Evolutionary conservation across 92 coral and sea anemone genomes (phyloP).

Genomic region (Isaurus tuberculatus): DNA sequence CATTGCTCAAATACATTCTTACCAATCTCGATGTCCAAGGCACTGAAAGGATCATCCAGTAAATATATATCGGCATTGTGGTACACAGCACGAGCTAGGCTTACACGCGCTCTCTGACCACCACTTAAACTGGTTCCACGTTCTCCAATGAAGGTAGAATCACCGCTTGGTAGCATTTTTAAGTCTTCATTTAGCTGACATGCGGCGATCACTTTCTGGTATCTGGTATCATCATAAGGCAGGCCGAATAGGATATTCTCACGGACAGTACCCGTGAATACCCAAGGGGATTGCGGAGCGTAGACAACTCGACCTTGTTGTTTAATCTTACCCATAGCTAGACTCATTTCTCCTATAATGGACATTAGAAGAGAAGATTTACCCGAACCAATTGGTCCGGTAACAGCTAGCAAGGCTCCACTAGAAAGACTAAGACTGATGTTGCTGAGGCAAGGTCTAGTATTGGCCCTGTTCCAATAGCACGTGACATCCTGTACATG

Average conservation of each 20-base stretch:
- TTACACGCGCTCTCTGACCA: conserved; percentile 52
- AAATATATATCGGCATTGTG: conserved; percentile 46
- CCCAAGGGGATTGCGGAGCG: conserved; percentile 50
- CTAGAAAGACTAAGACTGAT: conserved; percentile 36
- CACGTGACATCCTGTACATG: conserved; percentile 34
- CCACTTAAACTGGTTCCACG: conserved; percentile 51
- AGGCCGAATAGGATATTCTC: conserved; percentile 47
- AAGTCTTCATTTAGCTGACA: conserved; percentile 45
- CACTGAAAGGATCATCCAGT: conserved; percentile 52
- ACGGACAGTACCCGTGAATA: conserved; percentile 47
- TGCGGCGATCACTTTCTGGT: conserved; percentile 12
- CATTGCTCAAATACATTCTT: conserved; percentile 36
- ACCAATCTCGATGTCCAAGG: conserved; percentile 38
- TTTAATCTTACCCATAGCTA: conserved; percentile 11
- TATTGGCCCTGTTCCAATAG: conserved; percentile 11
- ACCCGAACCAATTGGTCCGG: conserved; percentile 49
- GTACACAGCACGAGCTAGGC: conserved; percentile 58
- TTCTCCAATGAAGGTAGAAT: conserved; percentile 44
- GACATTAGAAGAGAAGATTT: conserved; percentile 49
- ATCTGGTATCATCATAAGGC: conserved; percentile 22
- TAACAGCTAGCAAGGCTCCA: conserved; percentile 39
- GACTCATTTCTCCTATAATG: conserved; percentile 48
- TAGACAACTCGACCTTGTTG: conserved; percentile 38
- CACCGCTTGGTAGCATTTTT: conserved; percentile 33
- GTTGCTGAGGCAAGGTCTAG: conserved; percentile 38